Base-by-base conservation (phyloP, 2,797 vertebrate species). In the Strix occidentalis region DNA sequence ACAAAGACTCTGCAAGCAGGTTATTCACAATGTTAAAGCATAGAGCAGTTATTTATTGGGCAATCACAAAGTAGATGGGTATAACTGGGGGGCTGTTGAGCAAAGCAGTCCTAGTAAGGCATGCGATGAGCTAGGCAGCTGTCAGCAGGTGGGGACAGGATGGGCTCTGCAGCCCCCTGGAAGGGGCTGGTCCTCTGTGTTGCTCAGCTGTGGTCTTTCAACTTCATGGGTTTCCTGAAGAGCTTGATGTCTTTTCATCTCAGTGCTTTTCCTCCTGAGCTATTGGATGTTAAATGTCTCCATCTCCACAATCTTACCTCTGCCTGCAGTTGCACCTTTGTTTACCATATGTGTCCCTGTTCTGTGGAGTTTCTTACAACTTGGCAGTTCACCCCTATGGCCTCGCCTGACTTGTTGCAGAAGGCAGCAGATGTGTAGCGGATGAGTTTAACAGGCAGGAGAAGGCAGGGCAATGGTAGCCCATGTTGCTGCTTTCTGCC, bases 311-410 rank as follows among this genome's bases (percentile, higher is more conserved):
- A 10, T 25, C 33, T 50, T 53, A 16, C 31, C 35, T 74, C 45
- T 74, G 13, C 50, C 57, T 50, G 46, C 29, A 56, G 28, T 15
- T 15, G 54, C 33, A 28, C 6, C 6, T n/a, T 51, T 68, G 48
- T 53, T 68, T 43, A 26, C 50, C 4, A 2, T 0, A 1, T 0
- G 0, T 31, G 3, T 39, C 60, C 21, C 26, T 28, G 20, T 33
- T 61, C 75, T 17, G 12, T 9, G 51, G n/a, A 56, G 58, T 66
- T 84, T 65, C 23, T 75, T 20, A 16, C 13, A 19, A 4, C 11
- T 43, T 46, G 20, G 14, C 12, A 8, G 51, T 21, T 75, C 28
- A 4, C 8, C 26, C 4, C 0, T 25, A 56, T 25, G 43, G n/a
- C 18, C 31, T 45, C 64, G 26, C 21, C 60, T 41, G 29, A 39